Base-by-base conservation (phyloP, 1,140 invertebrate genomes). In the Drosophila kanapiae region DNA sequence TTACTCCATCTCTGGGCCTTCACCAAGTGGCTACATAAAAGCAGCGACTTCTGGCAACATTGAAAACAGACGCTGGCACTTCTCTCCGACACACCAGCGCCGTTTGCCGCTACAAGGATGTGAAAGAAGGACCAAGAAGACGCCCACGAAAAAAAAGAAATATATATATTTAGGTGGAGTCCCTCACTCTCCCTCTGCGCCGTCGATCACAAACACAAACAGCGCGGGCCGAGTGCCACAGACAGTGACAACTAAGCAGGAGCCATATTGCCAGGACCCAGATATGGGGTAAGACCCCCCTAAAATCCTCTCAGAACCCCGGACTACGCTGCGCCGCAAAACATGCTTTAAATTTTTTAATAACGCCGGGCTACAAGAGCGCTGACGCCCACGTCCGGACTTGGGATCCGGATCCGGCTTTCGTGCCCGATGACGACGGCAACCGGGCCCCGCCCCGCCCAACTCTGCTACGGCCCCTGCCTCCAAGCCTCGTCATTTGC, bases 281-380 rank as follows among this genome's bases (percentile, higher is more conserved):
- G 10, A 42, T 62, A 53, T 43, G 8, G 23, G n/a, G 35, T 48
- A n/a, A 6, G 6, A 6, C 10, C 54, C 29, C 51, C 31, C 13
- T 23, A 3, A 38, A 42, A 37, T 35, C 18, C 48, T 33, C 18
- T 18, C 49, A 14, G 18, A 11, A 7, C 35, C 45, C 23, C n/a
- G 29, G 38, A 31, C 71, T 40, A 35, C 33, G 80, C 62, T 65
- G 69, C 72, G 83, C 91, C 86, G 56, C 81, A 92, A 91, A 92
- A 92, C 91, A 92, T 92, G 91, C 91, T 92, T 91, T 88, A 92
- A 92, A 88, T 92, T 92, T 92, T 92, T 92, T 92, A 92, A 92
- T 92, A 92, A 86, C 83, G 72, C 84, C 75, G 65, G 68, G 84
- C 78, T 86, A 90, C 84, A 88, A 90, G 84, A 84, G 85, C 85